Evolutionary conservation across 2,888 invertebrate genomes (phyloP).

Genomic region (Dasypolia templi): DNA sequence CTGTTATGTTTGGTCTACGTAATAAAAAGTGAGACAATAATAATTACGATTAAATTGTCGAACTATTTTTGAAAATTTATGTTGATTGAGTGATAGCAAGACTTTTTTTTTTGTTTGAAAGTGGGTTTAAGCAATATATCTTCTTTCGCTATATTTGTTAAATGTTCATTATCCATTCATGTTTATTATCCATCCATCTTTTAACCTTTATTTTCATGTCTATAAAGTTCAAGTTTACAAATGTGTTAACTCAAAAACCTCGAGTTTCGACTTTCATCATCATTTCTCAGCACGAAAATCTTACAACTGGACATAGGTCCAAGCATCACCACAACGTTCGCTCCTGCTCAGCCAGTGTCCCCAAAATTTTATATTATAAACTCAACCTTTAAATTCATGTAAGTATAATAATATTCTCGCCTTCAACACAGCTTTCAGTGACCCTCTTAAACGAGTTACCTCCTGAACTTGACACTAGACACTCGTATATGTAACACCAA

Average conservation of each 20-base stretch:
- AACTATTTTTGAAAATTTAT: background rate
- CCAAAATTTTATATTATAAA: background rate
- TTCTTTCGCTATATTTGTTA: background rate
- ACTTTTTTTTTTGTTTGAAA: background rate
- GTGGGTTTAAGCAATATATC: background rate
- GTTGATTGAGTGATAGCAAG: background rate
- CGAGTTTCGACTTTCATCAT: background rate
- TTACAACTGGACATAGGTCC: background rate
- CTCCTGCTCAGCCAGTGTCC: too few species aligned
- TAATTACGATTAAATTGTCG: background rate
- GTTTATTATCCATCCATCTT: too few species aligned
- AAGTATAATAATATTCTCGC: background rate
- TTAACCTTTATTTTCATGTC: too few species aligned
- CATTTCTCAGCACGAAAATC: background rate
- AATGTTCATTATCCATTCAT: too few species aligned
- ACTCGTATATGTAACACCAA: slow-evolving; percentile 20
- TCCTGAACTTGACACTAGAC: slow-evolving; percentile 27
- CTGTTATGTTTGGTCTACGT: slow-evolving; percentile 3
- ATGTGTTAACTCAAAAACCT: background rate
- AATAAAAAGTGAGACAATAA: background rate
- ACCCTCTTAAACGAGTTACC: slow-evolving; percentile 27
- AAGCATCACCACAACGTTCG: background rate
- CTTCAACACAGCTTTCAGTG: slow-evolving; percentile 18
- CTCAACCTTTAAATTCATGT: slow-evolving; percentile 16
- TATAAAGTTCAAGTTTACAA: too few species aligned